Evolutionary conservation across 2,113 vertebrate genomes (phyloP), one percentile per base, ranked within the genome.

Genomic region (Antidorcas marsupialis): DNA sequence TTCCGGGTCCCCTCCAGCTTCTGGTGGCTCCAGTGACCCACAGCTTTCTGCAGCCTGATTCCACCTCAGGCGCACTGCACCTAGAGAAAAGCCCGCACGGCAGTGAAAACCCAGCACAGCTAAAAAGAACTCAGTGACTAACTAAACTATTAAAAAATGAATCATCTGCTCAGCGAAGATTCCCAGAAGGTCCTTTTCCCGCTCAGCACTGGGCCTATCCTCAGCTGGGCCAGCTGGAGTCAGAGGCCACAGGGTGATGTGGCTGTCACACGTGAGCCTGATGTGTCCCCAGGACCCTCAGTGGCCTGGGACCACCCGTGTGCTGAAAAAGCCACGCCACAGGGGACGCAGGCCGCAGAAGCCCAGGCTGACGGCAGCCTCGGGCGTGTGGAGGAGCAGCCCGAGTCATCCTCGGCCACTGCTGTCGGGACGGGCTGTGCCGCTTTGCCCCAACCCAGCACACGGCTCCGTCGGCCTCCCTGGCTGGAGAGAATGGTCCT

Each of bases 1-100:
- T 59, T 30, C 55, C 15, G 36, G 23, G n/a, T 45, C 47, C 8
- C 30, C 8, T 60, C 10, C 59, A 15, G 92, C 64, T 36, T 23
- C 36, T 0, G 55, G 60, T 4, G 6, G 36, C 87, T n/a, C 23
- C n/a, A 5, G 91, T 10, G 3, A 5, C 25, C 33, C 64, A 12
- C 6, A n/a, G 64, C 81, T 9, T 6, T 23, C 2, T 2, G 14
- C 55, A 19, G 27, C 0, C 0, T 2, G 0, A 1, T 7, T 55
- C 85, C 19, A 0, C 0, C 62, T 25, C 71, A 76, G 71, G 36
- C 39, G 0, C 71, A 43, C 23, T 27, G 71, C 23, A 27, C 1
- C 36, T 76, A 13, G 23, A 43, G 71, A 43, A 43, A 36, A 23
- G 67, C n/a, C 62, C 1, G 5, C n/a, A 71, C 2, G 12, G n/a